These are phyloP conservation scores for Gonocerus acuteangulatus DNA, from an alignment of 2,888 invertebrate genomes.

Conservation along the genomic window DNA sequence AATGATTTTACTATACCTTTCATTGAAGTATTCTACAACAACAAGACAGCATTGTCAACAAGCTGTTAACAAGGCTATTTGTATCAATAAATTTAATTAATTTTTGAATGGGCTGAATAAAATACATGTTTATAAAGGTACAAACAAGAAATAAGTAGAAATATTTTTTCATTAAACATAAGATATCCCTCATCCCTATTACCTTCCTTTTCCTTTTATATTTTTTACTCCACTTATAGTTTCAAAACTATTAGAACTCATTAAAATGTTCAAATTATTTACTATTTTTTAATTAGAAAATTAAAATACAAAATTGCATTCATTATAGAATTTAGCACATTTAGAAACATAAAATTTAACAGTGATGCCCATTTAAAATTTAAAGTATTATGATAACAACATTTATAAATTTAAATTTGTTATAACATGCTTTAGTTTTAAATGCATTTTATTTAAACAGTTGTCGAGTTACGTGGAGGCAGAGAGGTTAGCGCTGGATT, in stretches of 20 bases:
- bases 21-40: too few relatives aligned
- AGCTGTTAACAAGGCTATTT: too few relatives aligned
- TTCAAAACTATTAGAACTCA: neutral
- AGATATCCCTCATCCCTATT: constrained; percentile 32
- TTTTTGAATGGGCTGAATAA: neutral
- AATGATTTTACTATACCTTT: too few relatives aligned
- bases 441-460: constrained; percentile 37
- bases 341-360: constrained; percentile 30
- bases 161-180: neutral
- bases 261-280: neutral
- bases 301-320: constrained; percentile 34
- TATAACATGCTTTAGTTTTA: constrained; percentile 35
- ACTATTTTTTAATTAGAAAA: neutral
- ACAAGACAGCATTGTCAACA: too few relatives aligned
- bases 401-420: constrained; percentile 32
- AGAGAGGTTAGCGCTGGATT: constrained; percentile 41
- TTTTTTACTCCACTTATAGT: too few relatives aligned
- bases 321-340: constrained; percentile 30
- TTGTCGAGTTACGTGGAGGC: constrained; percentile 44
- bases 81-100: too few relatives aligned
- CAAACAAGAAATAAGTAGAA: neutral
- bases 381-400: constrained; percentile 30
- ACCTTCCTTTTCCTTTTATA: neutral
- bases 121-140: constrained; percentile 17
- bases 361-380: constrained; percentile 30